phyloP scores from a whole-genome alignment of 2,113 vertebrate genomes.

The Columba livia region DNA sequence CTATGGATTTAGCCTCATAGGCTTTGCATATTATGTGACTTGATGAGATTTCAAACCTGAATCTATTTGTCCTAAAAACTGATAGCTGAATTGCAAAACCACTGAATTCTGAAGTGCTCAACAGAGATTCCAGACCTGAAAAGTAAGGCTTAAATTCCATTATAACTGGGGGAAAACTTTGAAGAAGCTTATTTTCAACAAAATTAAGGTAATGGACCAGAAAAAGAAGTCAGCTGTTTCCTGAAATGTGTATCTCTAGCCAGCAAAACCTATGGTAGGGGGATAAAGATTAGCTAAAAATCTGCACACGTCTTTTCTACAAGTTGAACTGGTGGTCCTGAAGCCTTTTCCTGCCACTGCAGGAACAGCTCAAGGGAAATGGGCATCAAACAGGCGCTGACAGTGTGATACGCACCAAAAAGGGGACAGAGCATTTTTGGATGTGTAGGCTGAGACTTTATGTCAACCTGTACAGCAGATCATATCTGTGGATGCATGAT shows the following conservation, averaged over 20 bases:
- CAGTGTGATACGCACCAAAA: neutral
- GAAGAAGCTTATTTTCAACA: neutral
- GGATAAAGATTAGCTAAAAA: neutral
- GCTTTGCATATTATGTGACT: neutral
- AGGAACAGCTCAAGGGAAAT: neutral
- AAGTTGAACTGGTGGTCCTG: neutral
- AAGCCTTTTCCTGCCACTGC: neutral
- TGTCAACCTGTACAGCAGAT: neutral
- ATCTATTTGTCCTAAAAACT: neutral
- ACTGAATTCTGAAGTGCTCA: neutral
- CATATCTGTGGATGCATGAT: neutral
- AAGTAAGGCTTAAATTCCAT: neutral
- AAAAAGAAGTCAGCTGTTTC: neutral
- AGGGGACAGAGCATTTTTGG: neutral
- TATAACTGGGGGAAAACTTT: neutral
- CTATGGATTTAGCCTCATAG: neutral
- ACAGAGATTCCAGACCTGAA: neutral
- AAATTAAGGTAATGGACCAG: neutral
- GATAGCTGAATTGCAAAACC: conserved; percentile 7
- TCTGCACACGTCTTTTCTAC: neutral
- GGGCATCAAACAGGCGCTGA: neutral
- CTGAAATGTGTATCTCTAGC: neutral
- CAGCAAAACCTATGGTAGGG: neutral
- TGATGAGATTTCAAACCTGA: neutral
- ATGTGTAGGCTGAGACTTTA: neutral